These are phyloP conservation scores for Luscinia megarhynchos DNA, from an alignment of 2,797 vertebrate species.

Conservation along the genomic window DNA sequence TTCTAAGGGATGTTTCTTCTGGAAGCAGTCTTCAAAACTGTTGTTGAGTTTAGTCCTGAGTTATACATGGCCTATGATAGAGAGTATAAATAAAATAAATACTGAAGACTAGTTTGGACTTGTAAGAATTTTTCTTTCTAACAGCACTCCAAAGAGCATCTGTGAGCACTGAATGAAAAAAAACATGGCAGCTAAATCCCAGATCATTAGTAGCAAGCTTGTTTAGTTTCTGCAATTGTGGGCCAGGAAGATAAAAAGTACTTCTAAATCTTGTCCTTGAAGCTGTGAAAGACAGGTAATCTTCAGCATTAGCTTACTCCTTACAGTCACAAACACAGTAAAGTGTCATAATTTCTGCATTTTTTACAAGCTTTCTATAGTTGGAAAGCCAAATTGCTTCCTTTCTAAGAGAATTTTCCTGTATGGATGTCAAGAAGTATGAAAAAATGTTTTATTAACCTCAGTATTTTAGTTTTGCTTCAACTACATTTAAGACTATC, in stretches of 20 bases:
- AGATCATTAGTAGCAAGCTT: neutral
- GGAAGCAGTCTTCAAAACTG: neutral
- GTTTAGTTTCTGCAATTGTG: neutral
- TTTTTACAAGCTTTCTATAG: neutral
- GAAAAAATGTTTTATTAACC: neutral
- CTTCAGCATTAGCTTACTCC: neutral
- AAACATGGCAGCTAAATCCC: neutral
- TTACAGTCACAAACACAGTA: neutral
- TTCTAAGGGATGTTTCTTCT: neutral
- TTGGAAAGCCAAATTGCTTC: neutral
- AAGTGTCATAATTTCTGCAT: neutral
- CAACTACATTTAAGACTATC: neutral
- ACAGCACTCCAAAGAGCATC: neutral
- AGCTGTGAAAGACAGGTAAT: neutral
- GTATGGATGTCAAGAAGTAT: neutral
- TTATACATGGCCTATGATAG: neutral
- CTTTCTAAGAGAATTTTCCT: neutral
- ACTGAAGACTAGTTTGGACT: neutral
- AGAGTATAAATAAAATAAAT: neutral
- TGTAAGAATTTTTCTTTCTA: neutral
- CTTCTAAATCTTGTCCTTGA: neutral
- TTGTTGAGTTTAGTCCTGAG: neutral
- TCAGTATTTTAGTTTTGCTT: neutral
- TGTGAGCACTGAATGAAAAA: neutral
- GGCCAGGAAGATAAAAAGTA: neutral